Evolutionary conservation across 2,797 vertebrate species (phyloP).

Genomic region (Falco rusticolus): DNA sequence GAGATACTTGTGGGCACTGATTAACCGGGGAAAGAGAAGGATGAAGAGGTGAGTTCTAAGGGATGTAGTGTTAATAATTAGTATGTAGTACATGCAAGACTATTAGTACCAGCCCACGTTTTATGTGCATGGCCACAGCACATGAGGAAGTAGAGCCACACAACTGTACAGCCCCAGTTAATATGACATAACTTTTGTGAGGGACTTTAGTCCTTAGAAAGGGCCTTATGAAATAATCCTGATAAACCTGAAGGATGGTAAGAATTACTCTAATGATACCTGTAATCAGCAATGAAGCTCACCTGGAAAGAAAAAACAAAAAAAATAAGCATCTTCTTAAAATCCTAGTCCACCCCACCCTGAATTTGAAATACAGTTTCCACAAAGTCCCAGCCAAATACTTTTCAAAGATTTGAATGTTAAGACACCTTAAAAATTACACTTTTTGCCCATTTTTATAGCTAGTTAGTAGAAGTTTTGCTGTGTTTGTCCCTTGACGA

Average conservation of each 20-base stretch:
- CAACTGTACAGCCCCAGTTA: background rate
- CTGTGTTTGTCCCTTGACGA: background rate
- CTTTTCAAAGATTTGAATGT: background rate
- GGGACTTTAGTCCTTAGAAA: background rate
- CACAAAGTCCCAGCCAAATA: background rate
- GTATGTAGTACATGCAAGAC: background rate
- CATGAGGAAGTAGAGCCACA: background rate
- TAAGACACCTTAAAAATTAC: background rate
- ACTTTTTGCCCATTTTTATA: background rate
- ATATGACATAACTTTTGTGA: background rate
- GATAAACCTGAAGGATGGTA: background rate
- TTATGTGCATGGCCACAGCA: background rate
- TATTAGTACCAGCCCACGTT: background rate
- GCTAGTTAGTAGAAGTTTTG: background rate
- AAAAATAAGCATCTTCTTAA: background rate
- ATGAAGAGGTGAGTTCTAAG: background rate
- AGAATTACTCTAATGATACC: background rate
- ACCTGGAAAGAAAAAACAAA: background rate
- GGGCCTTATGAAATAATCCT: background rate
- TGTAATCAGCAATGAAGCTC: background rate
- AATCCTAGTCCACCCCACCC: background rate
- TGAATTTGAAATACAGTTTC: background rate
- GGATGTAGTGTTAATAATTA: background rate
- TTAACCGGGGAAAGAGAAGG: background rate
- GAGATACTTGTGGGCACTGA: background rate